Evolutionary conservation across 2,888 invertebrate genomes (phyloP).

Genomic region (Drosophila borealis): DNA sequence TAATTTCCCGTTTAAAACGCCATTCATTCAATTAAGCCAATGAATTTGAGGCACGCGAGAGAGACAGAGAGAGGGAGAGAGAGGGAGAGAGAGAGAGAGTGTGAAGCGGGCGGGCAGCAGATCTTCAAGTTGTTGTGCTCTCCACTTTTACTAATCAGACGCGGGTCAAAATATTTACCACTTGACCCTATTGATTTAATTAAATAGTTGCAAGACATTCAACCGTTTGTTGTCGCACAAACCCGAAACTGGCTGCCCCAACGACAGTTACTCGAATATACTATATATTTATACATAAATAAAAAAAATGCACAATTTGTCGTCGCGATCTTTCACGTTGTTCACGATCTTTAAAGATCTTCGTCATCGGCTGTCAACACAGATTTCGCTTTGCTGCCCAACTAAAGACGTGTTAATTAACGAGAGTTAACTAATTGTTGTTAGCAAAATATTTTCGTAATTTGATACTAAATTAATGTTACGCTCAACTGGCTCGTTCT

Average conservation of each 20-base stretch:
- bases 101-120: not conserved
- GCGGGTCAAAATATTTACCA: slow-evolving; percentile 86
- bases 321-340: slow-evolving; percentile 9
- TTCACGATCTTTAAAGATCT: slow-evolving; percentile 30
- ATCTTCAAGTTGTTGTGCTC: slow-evolving; percentile 52
- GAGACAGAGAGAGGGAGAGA: not conserved
- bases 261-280: not conserved
- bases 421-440: slow-evolving; percentile 85
- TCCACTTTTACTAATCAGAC: slow-evolving; percentile 83
- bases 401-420: slow-evolving; percentile 84
- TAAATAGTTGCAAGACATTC: slow-evolving; percentile 84
- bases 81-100: not conserved
- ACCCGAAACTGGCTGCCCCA: slow-evolving; percentile 25
- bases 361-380: slow-evolving; percentile 82
- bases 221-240: slow-evolving; percentile 76
- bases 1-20: slow-evolving; percentile 83
- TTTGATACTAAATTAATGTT: slow-evolving; percentile 84
- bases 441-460: slow-evolving; percentile 84
- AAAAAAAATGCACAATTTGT: slow-evolving; percentile 7
- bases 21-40: slow-evolving; percentile 84
- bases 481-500: slow-evolving; percentile 75
- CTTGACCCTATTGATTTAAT: slow-evolving; percentile 86
- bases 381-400: slow-evolving; percentile 79
- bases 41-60: slow-evolving; percentile 77
- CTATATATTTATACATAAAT: not conserved